A percentile compares a stretch with the other conserved stretches of the same genome.
Evolutionary conservation across 2,888 invertebrate genomes (phyloP).

Genomic region (Tetramorium bicarinatum): DNA sequence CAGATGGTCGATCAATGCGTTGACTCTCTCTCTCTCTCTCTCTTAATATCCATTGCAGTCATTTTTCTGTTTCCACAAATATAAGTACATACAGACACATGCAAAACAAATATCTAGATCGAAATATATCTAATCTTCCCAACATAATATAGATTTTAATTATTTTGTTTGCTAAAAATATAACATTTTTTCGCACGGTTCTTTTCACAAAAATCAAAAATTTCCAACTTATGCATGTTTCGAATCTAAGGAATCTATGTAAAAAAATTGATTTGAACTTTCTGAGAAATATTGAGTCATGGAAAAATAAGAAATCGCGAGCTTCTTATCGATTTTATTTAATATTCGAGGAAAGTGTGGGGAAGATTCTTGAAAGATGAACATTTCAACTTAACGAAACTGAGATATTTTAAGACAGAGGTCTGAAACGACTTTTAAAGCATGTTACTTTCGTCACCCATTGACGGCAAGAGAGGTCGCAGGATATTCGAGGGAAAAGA

Average conservation of each 20-base stretch:
- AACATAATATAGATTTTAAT: neutral
- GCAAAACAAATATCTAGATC: neutral
- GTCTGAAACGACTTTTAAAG: neutral
- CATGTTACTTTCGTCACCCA: neutral
- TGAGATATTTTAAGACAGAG: neutral
- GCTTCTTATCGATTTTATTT: neutral
- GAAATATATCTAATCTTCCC: no score
- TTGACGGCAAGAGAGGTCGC: neutral
- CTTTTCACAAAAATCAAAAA: neutral
- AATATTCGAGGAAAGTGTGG: neutral
- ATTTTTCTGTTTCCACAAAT: slow-evolving; percentile 6
- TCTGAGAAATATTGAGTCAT: neutral
- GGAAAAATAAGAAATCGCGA: neutral
- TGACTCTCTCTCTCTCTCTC: slow-evolving; percentile 1
- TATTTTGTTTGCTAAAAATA: neutral
- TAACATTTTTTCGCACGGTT: neutral
- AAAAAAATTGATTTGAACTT: neutral
- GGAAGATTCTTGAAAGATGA: neutral
- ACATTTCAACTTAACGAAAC: neutral
- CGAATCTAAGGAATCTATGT: neutral
- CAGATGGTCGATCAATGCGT: slow-evolving; percentile 50
- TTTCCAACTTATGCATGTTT: neutral
- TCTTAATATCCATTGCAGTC: neutral
- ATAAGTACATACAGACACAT: no score
- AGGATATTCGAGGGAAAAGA: no score